Conservation (phyloP, 2,113 vertebrate species). For the Corynorhinus townsendii region DNA sequence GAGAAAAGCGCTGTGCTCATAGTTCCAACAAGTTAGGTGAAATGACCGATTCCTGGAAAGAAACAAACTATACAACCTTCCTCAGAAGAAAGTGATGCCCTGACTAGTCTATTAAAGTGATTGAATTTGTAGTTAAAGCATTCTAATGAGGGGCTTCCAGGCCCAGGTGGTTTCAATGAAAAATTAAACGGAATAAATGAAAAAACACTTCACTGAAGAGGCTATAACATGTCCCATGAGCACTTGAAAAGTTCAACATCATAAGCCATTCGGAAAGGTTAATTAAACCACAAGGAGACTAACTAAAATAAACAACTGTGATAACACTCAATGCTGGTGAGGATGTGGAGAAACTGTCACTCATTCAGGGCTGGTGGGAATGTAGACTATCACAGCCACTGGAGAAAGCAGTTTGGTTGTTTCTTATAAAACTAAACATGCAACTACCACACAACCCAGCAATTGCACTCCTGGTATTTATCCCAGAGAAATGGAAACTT, state of each 20-base stretch:
- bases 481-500: not conserved
- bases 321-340: not conserved
- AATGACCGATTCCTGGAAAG: not conserved
- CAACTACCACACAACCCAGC: too few species aligned
- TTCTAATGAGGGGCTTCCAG: not conserved
- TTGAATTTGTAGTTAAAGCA: not conserved
- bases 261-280: not conserved
- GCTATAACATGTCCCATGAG: too few species aligned
- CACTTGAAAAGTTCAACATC: not conserved
- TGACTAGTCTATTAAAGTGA: not conserved
- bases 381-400: not conserved
- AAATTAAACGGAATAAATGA: not conserved
- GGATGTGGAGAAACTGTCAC: not conserved
- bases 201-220: not conserved
- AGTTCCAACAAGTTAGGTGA: not conserved
- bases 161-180: not conserved
- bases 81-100: not conserved
- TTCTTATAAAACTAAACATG: not conserved
- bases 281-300: not conserved
- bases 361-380: not conserved
- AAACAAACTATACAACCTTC: not conserved
- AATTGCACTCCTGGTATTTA: not conserved
- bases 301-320: not conserved
- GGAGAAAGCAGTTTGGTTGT: not conserved
- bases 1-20: not conserved